These are phyloP conservation scores for Melipona bicolor DNA, from an alignment of 2,888 invertebrate species.

Conservation along the genomic window DNA sequence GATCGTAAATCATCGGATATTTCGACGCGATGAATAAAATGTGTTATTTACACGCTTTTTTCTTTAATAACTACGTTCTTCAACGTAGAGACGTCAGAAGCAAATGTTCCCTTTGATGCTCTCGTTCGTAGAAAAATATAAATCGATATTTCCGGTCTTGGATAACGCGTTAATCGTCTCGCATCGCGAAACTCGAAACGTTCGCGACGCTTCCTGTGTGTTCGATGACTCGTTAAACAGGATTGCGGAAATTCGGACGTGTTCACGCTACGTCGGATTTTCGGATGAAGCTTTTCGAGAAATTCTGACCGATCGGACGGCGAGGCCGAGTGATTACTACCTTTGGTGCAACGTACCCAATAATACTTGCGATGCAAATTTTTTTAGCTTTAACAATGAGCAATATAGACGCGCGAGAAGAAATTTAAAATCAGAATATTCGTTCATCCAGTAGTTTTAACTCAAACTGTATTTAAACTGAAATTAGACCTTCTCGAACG, in stretches of 20 bases:
- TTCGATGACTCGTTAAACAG: constrained; percentile 9
- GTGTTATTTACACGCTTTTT: no score
- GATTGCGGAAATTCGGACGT: not conserved
- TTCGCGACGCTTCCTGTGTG: not conserved
- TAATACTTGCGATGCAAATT: not conserved
- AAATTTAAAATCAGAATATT: not conserved
- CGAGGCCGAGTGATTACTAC: not conserved
- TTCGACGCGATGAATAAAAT: no score
- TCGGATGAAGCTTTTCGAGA: not conserved
- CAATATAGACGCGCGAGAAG: not conserved
- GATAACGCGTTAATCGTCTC: not conserved
- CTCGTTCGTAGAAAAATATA: not conserved
- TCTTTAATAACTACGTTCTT: no score
- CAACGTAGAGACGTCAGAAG: no score
- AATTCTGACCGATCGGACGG: constrained; percentile 14
- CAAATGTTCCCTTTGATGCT: not conserved
- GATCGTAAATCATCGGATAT: no score
- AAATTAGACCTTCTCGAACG: no score
- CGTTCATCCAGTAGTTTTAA: not conserved
- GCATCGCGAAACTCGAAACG: not conserved
- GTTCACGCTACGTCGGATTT: constrained; percentile 7
- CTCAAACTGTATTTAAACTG: not conserved
- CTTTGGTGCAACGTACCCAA: not conserved
- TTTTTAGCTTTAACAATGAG: not conserved
- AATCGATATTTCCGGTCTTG: not conserved